Percentiles rank a stretch among this genome's conserved stretches.
phyloP scores from a whole-genome alignment of 2,888 invertebrate species.

The Drosophila subsilvestris region DNA sequence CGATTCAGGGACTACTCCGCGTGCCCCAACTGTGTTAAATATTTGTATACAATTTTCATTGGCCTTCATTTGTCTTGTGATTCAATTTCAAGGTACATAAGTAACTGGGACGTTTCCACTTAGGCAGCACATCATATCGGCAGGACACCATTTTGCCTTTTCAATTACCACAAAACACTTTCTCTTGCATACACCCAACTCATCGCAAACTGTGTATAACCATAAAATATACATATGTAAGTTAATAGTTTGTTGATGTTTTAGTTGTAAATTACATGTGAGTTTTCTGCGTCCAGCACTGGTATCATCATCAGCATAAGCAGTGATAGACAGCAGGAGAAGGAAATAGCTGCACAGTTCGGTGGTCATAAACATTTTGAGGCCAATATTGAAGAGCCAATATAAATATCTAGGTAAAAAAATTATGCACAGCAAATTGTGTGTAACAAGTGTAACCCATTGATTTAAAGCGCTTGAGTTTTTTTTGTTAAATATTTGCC shows the following conservation, averaged over 20 bases:
- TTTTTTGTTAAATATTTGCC: neutral
- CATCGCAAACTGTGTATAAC: conserved; percentile 13
- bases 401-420: neutral
- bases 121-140: conserved; percentile 5
- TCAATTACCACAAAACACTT: conserved; percentile 19
- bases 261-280: neutral
- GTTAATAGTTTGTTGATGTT: neutral
- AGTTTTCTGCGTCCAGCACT: neutral
- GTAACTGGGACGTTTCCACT: too few relatives aligned
- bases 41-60: too few relatives aligned
- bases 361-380: neutral
- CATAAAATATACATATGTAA: neutral
- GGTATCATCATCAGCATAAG: too few relatives aligned
- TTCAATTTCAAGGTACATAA: too few relatives aligned
- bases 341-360: neutral
- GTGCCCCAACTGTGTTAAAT: too few relatives aligned
- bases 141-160: neutral
- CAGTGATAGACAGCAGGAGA: neutral
- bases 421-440: neutral
- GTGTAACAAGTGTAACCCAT: neutral
- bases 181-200: conserved; percentile 1
- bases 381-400: neutral
- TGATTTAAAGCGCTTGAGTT: conserved; percentile 3
- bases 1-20: too few relatives aligned
- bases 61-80: too few relatives aligned